Evolutionary conservation across 2,113 vertebrate species (phyloP), one percentile per base, ranked within the genome.

Genomic region (Thamnophis sirtalis): DNA sequence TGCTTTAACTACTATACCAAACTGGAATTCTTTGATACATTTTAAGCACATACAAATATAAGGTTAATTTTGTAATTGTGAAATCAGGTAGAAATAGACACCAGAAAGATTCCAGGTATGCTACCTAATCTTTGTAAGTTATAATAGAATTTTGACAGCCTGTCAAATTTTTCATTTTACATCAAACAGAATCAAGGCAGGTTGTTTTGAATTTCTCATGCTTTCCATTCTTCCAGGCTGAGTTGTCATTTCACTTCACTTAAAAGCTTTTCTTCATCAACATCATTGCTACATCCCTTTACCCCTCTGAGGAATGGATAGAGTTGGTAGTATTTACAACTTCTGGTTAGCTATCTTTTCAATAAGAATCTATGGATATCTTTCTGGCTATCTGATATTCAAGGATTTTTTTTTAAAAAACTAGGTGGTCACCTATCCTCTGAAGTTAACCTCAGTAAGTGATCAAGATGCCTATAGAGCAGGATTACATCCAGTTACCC

Each of bases 401-500:
- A 0, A 80, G 22, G 22, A 0, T 93, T 95, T 96, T 94, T 88
- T 91, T 91, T 89, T 63, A 43, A 43, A 43, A 43, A 95, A 6
- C 56, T 92, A 98, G 98, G 97, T 98, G 87, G 58, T 97, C 92
- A 95, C 84, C 87, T 96, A 96, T 91, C 95, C 97, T 92, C 95
- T 99, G 54, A 97, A 96, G 89, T 43, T 96, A 26, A 93, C 95
- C 60, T 97, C 96, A 2, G 96, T 99, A 89, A 97, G 96, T 91
- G 98, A 99, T 8, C 96, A 95, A 1, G 97, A 98, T 89, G 98
- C 98, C 38, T 94, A 22, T 50, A 97, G 93, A 93, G 98, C 97
- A 89, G 99, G 99, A 91, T 96, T 99, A 87, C 96, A 94, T 91
- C 98, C 99, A 0, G 95, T 98, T 91, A 97, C 96, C 94, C 96